Percentiles rank a stretch among this genome's conserved stretches.
phyloP scores from a whole-genome alignment of 2,888 invertebrate genomes.

The Drosophila tanythrix region DNA sequence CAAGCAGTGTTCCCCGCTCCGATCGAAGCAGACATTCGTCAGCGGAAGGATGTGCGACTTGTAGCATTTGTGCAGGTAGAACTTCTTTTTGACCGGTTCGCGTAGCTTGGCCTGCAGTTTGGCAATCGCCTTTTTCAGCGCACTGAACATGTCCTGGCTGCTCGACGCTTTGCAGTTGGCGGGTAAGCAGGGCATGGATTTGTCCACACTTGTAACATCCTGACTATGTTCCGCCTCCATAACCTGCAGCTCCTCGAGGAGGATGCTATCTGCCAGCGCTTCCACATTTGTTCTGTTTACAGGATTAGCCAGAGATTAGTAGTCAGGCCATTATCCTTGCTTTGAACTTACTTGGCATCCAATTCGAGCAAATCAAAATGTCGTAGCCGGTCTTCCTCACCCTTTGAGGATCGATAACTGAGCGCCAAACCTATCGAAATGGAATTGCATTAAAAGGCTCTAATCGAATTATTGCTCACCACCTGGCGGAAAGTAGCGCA shows the following conservation, averaged over 20 bases:
- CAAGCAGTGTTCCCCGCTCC: conserved; percentile 90
- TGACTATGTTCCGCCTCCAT: conserved; percentile 27
- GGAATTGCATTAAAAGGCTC: not conserved
- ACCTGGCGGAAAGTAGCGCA: conserved; percentile 91
- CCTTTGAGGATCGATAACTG: conserved; percentile 87
- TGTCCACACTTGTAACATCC: not conserved
- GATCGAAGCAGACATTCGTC: conserved; percentile 90
- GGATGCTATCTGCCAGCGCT: conserved; percentile 64
- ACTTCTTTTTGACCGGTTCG: conserved; percentile 87
- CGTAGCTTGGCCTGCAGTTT: conserved; percentile 88
- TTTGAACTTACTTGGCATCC: conserved; percentile 86
- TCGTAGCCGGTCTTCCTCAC: conserved; percentile 87
- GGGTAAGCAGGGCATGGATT: conserved; percentile 14
- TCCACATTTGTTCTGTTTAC: conserved; percentile 59
- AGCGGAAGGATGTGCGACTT: conserved; percentile 89
- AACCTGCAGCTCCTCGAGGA: conserved; percentile 52
- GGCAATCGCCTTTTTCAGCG: conserved; percentile 87
- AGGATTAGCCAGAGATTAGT: not conserved
- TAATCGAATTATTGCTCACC: conserved; percentile 17
- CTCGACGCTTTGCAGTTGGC: conserved; percentile 42
- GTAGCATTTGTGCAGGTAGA: conserved; percentile 88
- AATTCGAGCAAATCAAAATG: conserved; percentile 88
- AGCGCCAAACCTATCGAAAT: conserved; percentile 86
- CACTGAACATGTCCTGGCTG: conserved; percentile 82
- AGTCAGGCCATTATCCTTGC: not conserved